Conservation (phyloP, 2,888 invertebrate genomes). For the Ochropleura leucogaster region DNA sequence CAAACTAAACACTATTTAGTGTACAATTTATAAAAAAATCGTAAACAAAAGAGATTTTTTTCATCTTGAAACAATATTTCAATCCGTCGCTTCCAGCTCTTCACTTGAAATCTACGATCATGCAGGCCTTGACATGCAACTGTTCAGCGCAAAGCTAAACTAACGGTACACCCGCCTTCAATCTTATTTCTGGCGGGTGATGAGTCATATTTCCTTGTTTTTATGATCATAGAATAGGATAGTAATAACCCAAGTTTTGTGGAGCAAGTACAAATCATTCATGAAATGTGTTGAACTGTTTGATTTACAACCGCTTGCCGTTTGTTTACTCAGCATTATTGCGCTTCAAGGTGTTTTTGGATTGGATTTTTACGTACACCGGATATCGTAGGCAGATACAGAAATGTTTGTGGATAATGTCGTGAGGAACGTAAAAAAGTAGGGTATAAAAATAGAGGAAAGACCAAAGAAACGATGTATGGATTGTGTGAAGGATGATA, state of each 20-base stretch:
- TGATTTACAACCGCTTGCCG: conserved; percentile 73
- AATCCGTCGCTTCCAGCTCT: conserved; percentile 65
- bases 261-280: conserved; percentile 83
- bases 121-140: conserved; percentile 79
- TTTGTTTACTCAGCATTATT: conserved; percentile 72
- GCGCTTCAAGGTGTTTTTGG: conserved; percentile 70
- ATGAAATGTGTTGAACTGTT: conserved; percentile 78
- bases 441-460: too few species aligned
- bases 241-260: conserved; percentile 71
- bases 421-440: too few species aligned
- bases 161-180: conserved; percentile 47
- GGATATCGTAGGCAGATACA: conserved; percentile 45
- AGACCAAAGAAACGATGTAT: too few species aligned
- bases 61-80: conserved; percentile 58
- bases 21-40: conserved; percentile 57
- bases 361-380: conserved; percentile 59
- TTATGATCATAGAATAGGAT: conserved; percentile 47
- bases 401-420: too few species aligned
- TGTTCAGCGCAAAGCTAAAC: conserved; percentile 62
- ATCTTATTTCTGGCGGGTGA: conserved; percentile 55
- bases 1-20: conserved; percentile 52
- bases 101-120: conserved; percentile 70
- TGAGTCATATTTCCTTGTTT: conserved; percentile 61
- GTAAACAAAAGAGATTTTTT: conserved; percentile 60
- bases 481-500: too few species aligned